phyloP scores from a whole-genome alignment of 2,888 invertebrate genomes.

The Magallana nippona region DNA sequence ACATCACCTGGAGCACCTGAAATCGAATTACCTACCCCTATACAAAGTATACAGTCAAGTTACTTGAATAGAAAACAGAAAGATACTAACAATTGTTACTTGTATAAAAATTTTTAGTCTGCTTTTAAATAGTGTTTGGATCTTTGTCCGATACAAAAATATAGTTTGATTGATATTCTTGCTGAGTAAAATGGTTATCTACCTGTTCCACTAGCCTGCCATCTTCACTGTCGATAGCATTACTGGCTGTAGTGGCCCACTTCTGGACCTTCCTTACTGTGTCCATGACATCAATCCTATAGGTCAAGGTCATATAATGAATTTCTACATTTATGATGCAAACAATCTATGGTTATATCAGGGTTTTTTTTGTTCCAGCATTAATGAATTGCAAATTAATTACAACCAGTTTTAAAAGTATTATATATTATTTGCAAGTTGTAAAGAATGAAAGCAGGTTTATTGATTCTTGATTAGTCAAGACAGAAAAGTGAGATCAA shows the following conservation, averaged over 20 bases:
- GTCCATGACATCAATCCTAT: constrained; percentile 73
- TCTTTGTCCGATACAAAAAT: too few relatives aligned
- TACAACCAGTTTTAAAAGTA: background rate
- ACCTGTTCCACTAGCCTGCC: constrained; percentile 78
- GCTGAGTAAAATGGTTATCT: background rate
- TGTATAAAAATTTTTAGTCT: too few relatives aligned
- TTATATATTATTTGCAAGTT: background rate
- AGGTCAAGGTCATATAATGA: background rate
- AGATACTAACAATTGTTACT: too few relatives aligned
- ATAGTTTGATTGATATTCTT: too few relatives aligned
- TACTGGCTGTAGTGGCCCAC: constrained; percentile 77
- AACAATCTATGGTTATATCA: background rate
- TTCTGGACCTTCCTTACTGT: constrained; percentile 75
- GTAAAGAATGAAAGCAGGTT: background rate
- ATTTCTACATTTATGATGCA: background rate
- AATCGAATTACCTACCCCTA: too few relatives aligned
- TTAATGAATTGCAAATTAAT: background rate
- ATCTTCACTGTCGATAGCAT: constrained; percentile 79
- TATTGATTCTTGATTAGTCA: too few relatives aligned
- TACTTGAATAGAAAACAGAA: too few relatives aligned
- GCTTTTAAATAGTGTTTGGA: too few relatives aligned
- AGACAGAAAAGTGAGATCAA: constrained; percentile 25
- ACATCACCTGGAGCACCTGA: too few relatives aligned
- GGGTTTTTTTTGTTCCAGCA: background rate
- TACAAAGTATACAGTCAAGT: too few relatives aligned